phyloP scores from a whole-genome alignment of 1,140 invertebrate genomes.

The Wiebesia pumilae region DNA sequence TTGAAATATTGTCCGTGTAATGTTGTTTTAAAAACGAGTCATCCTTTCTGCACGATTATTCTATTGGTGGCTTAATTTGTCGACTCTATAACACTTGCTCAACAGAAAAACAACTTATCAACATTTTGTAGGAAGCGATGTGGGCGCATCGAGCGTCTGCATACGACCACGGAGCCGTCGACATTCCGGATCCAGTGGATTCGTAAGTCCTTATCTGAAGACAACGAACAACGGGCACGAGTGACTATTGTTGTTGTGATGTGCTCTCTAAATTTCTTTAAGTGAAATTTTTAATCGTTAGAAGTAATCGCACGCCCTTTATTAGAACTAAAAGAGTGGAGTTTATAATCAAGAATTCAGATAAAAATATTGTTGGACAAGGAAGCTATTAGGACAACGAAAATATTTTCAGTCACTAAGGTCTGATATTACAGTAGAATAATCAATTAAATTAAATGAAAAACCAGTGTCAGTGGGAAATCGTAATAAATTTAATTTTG shows the following conservation, averaged over 20 bases:
- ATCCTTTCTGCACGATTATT: not conserved
- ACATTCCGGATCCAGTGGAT: slow-evolving; percentile 71
- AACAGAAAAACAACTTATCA: slow-evolving; percentile 6
- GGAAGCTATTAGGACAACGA: too few relatives aligned
- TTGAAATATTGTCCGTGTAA: too few relatives aligned
- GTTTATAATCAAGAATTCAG: too few relatives aligned
- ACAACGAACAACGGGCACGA: not conserved
- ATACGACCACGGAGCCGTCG: slow-evolving; percentile 65
- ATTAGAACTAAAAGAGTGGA: too few relatives aligned
- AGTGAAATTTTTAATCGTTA: not conserved
- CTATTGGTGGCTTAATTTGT: not conserved
- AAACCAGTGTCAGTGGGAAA: too few relatives aligned
- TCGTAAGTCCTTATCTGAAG: slow-evolving; percentile 67
- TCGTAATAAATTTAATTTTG: too few relatives aligned
- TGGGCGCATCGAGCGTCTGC: slow-evolving; percentile 67
- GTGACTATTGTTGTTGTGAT: not conserved
- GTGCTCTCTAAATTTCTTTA: slow-evolving; percentile 1
- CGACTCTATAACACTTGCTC: not conserved
- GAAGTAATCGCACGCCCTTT: not conserved
- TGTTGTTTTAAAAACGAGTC: not conserved
- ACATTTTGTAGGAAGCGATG: slow-evolving; percentile 72
- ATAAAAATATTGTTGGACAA: too few relatives aligned
- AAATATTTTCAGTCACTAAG: too few relatives aligned
- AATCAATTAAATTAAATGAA: too few relatives aligned
- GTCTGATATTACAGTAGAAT: too few relatives aligned